Evolutionary conservation across 1,140 invertebrate genomes (phyloP), one percentile per base, ranked within the genome.

Genomic region (Schlechtendalia chinensis): DNA sequence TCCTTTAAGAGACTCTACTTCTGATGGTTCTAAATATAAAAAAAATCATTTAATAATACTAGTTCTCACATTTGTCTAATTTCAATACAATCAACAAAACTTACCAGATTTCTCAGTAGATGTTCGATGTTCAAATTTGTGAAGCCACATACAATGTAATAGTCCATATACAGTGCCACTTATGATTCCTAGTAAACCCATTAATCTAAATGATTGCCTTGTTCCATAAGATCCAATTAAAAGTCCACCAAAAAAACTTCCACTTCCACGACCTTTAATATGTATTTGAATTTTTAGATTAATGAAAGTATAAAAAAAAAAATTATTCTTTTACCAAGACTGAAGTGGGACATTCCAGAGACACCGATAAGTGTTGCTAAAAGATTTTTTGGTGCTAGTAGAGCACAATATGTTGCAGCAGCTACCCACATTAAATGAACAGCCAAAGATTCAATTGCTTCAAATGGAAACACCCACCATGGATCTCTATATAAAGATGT

Each of bases 381-480:
- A 58, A 95, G 85, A 83, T 89, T 93, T 85, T 91, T 91, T 0
- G 94, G 93, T 22, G 93, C 91, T 74, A 95, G 86, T 83, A 93
- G 88, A 14, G 91, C 91, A 84, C 92, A 93, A 85, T 95, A 95
- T 0, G 93, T 94, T 8, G 93, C 92, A 2, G 93, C 92, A n/a
- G 93, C 92, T 12, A 94, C 92, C 91, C 93, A 95, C 92, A 95
- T 93, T 53, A 96, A 86, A 84, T 94, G 93, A 72, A 93, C 93
- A 1, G 93, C 94, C 12, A 96, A 86, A 1, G 92, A 91, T 86
- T 96, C 93, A 88, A 94, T 90, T 1, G 92, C 90, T 86, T 96
- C 94, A 84, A 94, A 93, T 1, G 92, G 92, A 83, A 96, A 92
- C 83, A 92, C 93, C 90, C 91, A 92, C 91, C 92, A 94, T 14